phyloP scores from a whole-genome alignment of 2,797 vertebrate species.

The Holocentrus rufus region DNA sequence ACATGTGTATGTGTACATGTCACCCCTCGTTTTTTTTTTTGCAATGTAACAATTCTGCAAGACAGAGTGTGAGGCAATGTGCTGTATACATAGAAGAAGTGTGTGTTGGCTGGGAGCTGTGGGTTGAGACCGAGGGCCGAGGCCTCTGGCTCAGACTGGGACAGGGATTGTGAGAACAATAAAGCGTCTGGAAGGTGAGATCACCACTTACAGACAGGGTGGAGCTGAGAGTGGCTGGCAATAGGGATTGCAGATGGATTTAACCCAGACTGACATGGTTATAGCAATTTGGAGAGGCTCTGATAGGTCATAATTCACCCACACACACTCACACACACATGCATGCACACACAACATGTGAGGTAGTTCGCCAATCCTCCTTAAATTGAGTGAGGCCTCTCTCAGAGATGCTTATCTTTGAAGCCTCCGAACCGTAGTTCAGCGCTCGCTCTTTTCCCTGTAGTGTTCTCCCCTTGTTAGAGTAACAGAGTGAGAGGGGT shows the following conservation, averaged over 20 bases:
- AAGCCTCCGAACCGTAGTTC: constrained; percentile 48
- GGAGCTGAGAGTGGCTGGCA: constrained; percentile 38
- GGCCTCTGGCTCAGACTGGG: not conserved
- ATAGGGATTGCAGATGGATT: constrained; percentile 62
- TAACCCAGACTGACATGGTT: constrained; percentile 62
- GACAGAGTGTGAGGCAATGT: constrained; percentile 11
- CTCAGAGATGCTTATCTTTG: constrained; percentile 65
- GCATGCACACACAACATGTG: not conserved
- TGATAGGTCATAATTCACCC: constrained; percentile 29
- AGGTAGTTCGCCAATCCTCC: constrained; percentile 40
- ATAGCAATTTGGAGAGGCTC: constrained; percentile 33
- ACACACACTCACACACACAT: not conserved
- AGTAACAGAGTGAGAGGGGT: constrained; percentile 37
- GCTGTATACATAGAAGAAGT: too few relatives aligned
- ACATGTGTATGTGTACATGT: not conserved
- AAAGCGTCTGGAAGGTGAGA: constrained; percentile 68
- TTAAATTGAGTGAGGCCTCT: constrained; percentile 53
- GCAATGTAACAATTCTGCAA: constrained; percentile 10
- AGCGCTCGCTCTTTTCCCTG: constrained; percentile 35
- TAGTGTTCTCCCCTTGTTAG: constrained; percentile 37
- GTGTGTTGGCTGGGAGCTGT: not conserved
- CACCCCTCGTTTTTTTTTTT: constrained; percentile 26
- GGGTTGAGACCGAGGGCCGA: not conserved
- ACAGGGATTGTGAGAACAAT: constrained; percentile 53
- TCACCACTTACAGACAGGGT: constrained; percentile 68